phyloP scores from a whole-genome alignment of 1,140 invertebrate species.

The Zelostemma sp. region DNA sequence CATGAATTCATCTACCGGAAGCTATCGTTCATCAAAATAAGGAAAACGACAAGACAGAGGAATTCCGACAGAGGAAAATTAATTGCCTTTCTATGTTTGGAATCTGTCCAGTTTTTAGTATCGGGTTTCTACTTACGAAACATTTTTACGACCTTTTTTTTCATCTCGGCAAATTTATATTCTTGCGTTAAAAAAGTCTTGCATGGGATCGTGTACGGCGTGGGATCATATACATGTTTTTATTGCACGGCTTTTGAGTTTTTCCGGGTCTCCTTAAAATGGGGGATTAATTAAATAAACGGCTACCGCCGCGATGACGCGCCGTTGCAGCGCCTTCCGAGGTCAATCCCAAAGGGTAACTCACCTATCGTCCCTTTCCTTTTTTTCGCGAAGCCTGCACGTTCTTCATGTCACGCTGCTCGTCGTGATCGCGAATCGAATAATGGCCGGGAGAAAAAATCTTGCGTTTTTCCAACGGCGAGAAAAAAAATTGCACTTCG shows the following conservation, averaged over 20 bases:
- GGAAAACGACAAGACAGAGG: slow-evolving; percentile 5
- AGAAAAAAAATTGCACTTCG: no score
- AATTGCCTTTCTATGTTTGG: neutral
- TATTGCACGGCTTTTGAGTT: no score
- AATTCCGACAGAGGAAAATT: neutral
- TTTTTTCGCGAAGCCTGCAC: slow-evolving; percentile 43
- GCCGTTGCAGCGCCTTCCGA: slow-evolving; percentile 57
- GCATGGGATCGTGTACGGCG: no score
- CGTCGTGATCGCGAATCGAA: slow-evolving; percentile 22
- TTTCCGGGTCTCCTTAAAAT: no score
- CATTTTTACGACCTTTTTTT: no score
- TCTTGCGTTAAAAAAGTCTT: no score
- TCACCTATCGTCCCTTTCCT: slow-evolving; percentile 47
- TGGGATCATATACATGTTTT: no score
- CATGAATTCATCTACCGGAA: slow-evolving; percentile 5
- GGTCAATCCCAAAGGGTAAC: slow-evolving; percentile 57
- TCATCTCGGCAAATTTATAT: no score
- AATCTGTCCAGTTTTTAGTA: neutral
- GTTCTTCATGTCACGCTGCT: slow-evolving; percentile 22
- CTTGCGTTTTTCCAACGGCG: neutral
- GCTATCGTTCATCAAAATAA: slow-evolving; percentile 6
- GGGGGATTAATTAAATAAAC: no score
- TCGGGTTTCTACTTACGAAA: no score
- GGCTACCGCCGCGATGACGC: no score
- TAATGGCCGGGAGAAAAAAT: slow-evolving; percentile 1